Percentiles rank a stretch among this genome's conserved stretches.
Evolutionary conservation across 2,797 vertebrate genomes (phyloP).

Genomic region (Helostoma temminkii): DNA sequence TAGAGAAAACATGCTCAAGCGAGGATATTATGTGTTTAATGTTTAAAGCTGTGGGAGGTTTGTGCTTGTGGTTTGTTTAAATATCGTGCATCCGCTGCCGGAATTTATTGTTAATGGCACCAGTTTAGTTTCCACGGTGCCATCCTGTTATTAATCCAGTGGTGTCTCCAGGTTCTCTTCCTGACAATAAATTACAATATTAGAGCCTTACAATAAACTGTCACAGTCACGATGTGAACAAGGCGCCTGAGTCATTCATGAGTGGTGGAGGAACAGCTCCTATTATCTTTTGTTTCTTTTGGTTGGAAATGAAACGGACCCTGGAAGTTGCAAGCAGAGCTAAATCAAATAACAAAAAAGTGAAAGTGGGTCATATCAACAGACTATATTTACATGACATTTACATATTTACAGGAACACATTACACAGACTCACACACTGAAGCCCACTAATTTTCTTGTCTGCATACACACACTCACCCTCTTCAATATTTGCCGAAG

Average conservation of each 20-base stretch:
- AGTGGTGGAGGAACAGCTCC: constrained; percentile 12
- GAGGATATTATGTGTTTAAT: constrained; percentile 44
- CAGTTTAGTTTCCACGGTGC: constrained; percentile 19
- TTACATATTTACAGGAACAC: not conserved
- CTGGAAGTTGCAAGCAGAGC: constrained; percentile 2
- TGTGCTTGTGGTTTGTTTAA: constrained; percentile 47
- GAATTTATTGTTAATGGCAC: constrained; percentile 67
- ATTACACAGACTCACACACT: constrained; percentile 6
- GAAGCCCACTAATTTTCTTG: constrained; percentile 1
- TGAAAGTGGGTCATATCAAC: constrained; percentile 1
- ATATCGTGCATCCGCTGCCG: constrained; percentile 50
- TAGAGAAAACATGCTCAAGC: constrained; percentile 45
- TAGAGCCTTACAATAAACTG: constrained; percentile 49
- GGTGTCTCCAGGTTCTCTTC: constrained; percentile 34
- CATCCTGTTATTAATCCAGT: constrained; percentile 36
- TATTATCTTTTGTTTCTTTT: not conserved
- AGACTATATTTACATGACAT: not conserved
- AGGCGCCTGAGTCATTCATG: constrained; percentile 4
- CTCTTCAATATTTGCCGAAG: constrained; percentile 1
- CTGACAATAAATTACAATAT: constrained; percentile 36
- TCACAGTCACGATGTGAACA: constrained; percentile 7
- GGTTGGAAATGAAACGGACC: constrained; percentile 30
- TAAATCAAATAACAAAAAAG: constrained; percentile 14
- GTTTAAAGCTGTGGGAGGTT: constrained; percentile 58
- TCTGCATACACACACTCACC: not conserved